These are phyloP conservation scores for Agelastica alni DNA, from an alignment of 2,888 invertebrate species.

Conservation along the genomic window DNA sequence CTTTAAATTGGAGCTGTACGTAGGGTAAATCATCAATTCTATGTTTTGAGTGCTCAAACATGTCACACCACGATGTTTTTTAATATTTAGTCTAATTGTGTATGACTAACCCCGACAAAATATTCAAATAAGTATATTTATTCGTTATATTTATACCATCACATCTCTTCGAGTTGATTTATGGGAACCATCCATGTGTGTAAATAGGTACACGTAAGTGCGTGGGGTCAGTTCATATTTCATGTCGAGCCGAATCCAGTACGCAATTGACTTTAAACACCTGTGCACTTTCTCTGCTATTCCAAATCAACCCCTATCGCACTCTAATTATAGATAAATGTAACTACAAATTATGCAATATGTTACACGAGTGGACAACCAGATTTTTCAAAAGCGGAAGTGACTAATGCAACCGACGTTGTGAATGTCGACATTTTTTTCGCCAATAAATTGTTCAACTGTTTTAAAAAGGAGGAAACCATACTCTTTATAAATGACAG, in stretches of 20 bases:
- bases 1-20: no score
- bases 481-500: no score
- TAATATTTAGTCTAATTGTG: no score
- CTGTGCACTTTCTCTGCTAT: conserved; percentile 39
- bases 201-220: conserved; percentile 19
- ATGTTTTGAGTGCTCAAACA: no score
- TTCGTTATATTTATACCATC: neutral
- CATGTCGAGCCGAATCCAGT: conserved; percentile 24
- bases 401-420: neutral
- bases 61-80: no score
- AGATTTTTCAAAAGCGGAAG: conserved; percentile 29
- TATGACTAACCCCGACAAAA: no score
- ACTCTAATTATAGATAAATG: conserved; percentile 39
- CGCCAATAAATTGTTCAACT: no score
- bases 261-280: conserved; percentile 39
- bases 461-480: no score
- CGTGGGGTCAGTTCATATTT: conserved; percentile 17
- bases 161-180: conserved; percentile 12
- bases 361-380: conserved; percentile 39
- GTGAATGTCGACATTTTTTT: neutral
- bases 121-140: neutral
- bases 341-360: conserved; percentile 50
- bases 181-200: conserved; percentile 26
- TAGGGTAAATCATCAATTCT: no score
- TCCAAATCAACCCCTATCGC: conserved; percentile 23